Evolutionary conservation across 1,140 invertebrate species (phyloP), one percentile per base, ranked within the genome.

Genomic region (Lamellibrachia luymesi): DNA sequence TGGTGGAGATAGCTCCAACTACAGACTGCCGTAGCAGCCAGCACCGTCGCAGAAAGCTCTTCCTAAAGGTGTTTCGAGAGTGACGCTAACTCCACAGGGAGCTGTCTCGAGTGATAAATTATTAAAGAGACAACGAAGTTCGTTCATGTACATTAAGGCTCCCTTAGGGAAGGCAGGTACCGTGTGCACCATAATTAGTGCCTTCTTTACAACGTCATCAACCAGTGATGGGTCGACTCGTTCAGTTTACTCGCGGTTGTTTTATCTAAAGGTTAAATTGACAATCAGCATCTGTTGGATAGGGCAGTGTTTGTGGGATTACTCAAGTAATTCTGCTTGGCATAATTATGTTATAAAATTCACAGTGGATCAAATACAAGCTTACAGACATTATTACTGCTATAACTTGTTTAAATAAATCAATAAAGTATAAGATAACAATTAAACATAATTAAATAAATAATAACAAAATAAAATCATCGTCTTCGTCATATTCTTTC

Each of bases 61-160:
- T 80, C 64, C 64, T 80, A 80, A 80, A 80, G 64, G 64, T 80
- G 64, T 80, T 80, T 80, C 64, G 13, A 80, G 64, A 80, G 64
- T 80, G 64, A 80, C 13, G 64, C 64, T 2, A 80, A 80, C 25
- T 80, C 64, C 17, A 10, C 13, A 10, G 64, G 64, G 64, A 80
- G 13, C 64, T 22, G 64, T 80, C 64, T 80, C 8, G 6, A 22
- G 64, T 22, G 64, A 22, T 80, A 80, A 80, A 80, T 80, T 80
- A 80, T 80, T 80, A 80, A 80, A 80, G 64, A 80, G 64, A 80
- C 64, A 80, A 80, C 64, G 64, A 22, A 80, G 64, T 80, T 80
- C 17, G 64, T 80, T 17, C 64, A 22, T 80, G 64, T 80, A 80
- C 64, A 80, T 80, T 80, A 80, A 80, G 13, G 64, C 64, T 80